Evolutionary conservation across 53 echinoderm and acorn worm species (phyloP), one percentile per base, ranked within the genome.

Genomic region (Glandiceps talaboti): DNA sequence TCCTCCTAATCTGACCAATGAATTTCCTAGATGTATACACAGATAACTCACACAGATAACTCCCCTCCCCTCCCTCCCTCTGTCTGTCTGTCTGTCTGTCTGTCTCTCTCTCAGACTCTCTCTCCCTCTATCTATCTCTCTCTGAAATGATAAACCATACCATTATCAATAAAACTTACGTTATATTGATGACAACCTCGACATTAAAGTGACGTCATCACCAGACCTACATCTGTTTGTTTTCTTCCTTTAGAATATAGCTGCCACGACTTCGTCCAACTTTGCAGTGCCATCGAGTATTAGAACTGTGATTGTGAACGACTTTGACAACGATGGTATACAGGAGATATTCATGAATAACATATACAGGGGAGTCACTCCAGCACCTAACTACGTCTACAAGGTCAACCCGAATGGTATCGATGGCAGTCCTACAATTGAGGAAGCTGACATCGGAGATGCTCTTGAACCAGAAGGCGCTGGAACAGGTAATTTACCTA

Each of bases 331-430:
- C 73, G 85, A 86, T 75, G 85, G 83, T 77, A 75, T 80, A 77
- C 83, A 86, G 30, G 89, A 89, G 33, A 77, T 89, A 25, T 82
- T 81, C 80, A 85, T 80, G 76, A 85, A 85, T 80, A 85, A 80
- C 81, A 76, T 78, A 33, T 85, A 85, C 81, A 79, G 77, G 27
- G 85, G 81, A 25, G 64, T 45, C 64, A 20, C 6, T 12, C 30
- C 80, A 1, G 80, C 75, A 25, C 85, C 85, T n/a, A 85, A 85
- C 81, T 80, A 76, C 45, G 30, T 85, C 29, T 85, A 25, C 28
- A 80, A 81, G 85, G 73, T 85, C 30, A 75, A 12, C 14, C 80
- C 85, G 14, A 30, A 33, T n/a, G 79, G 84, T 6, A 27, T 30
- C 25, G 20, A 76, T 76, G 75, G 75, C 1, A n/a, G 45, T 30